A percentile compares a stretch with the other conserved stretches of the same genome.
phyloP scores from a whole-genome alignment of 2,113 vertebrate genomes.

The Panurus biarmicus region DNA sequence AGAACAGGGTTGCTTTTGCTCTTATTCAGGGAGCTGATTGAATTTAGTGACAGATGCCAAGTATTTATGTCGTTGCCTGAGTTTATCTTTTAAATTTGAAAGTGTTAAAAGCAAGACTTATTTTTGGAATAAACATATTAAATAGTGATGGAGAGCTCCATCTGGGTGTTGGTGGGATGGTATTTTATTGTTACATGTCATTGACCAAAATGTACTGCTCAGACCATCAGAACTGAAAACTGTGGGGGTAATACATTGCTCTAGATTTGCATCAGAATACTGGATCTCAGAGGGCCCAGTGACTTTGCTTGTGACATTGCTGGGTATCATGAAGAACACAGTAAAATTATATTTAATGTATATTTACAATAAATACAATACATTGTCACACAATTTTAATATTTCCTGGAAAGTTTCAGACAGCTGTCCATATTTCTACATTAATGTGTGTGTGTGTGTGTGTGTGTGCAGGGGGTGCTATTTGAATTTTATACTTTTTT shows the following conservation, averaged over 20 bases:
- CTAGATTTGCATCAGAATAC: not conserved
- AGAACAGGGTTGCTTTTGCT: slow-evolving; percentile 3
- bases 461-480: not conserved
- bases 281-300: not conserved
- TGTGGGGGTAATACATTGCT: not conserved
- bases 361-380: not conserved
- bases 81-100: slow-evolving; percentile 46
- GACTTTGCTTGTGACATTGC: not conserved
- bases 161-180: not conserved
- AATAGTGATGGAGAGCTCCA: not conserved
- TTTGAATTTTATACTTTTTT: not conserved
- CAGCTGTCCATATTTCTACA: not conserved
- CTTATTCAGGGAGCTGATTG: slow-evolving; percentile 1
- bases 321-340: not conserved
- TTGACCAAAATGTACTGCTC: not conserved
- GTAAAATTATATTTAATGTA: not conserved
- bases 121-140: not conserved
- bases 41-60: slow-evolving; percentile 21
- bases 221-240: not conserved
- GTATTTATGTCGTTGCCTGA: slow-evolving; percentile 26
- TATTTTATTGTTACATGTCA: not conserved
- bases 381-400: not conserved
- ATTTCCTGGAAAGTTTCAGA: not conserved
- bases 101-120: slow-evolving; percentile 39
- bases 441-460: not conserved